Conservation (phyloP, 1,140 invertebrate genomes). For the Atta colombica region DNA sequence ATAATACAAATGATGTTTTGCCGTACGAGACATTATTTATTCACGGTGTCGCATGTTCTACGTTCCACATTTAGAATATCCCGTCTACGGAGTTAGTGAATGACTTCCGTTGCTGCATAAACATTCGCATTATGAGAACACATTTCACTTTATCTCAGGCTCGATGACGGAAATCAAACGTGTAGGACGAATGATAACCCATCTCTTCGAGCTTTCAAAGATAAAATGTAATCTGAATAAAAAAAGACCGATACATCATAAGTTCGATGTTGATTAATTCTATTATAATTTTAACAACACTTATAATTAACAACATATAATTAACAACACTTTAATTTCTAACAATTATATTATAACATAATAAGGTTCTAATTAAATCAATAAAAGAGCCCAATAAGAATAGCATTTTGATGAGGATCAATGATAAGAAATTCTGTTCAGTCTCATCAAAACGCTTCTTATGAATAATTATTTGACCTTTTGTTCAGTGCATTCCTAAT, state of each 20-base stretch:
- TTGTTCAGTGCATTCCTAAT: not conserved
- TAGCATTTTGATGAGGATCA: too few relatives aligned
- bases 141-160: conserved; percentile 69
- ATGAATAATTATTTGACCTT: too few relatives aligned
- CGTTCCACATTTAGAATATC: conserved; percentile 73
- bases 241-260: not conserved
- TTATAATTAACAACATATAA: too few relatives aligned
- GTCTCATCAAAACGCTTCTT: too few relatives aligned
- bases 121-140: conserved; percentile 13
- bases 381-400: too few relatives aligned
- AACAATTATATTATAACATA: not conserved
- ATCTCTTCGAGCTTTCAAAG: not conserved
- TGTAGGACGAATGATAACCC: not conserved
- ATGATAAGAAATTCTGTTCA: too few relatives aligned
- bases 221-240: not conserved
- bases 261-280: not conserved
- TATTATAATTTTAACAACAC: not conserved
- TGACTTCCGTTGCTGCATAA: conserved; percentile 71
- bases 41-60: conserved; percentile 63
- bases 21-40: conserved; percentile 68
- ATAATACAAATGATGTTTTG: not conserved
- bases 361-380: too few relatives aligned
- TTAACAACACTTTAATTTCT: not conserved
- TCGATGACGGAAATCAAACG: conserved; percentile 20
- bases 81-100: conserved; percentile 73